Conservation (phyloP, 1,140 invertebrate species). For the Hyposmocoma kahamanoa region DNA sequence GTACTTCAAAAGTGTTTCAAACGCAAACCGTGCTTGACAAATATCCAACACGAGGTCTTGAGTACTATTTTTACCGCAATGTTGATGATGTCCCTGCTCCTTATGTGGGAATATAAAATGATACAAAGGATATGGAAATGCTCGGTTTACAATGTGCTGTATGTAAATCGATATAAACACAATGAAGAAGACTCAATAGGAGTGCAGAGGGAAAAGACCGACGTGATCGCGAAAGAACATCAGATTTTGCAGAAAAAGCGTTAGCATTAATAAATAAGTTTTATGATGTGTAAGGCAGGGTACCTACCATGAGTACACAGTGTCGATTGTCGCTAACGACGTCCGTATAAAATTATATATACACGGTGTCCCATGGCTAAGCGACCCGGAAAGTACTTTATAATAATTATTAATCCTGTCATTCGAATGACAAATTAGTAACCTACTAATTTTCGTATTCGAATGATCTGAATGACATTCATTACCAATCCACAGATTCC, state of each 20-base stretch:
- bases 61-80: slow-evolving; percentile 28
- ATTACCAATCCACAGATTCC: too few relatives aligned
- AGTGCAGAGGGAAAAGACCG: slow-evolving; percentile 22
- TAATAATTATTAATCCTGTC: too few relatives aligned
- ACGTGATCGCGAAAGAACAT: slow-evolving; percentile 30
- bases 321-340: too few relatives aligned
- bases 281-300: too few relatives aligned
- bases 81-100: slow-evolving; percentile 28
- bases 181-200: slow-evolving; percentile 16
- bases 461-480: too few relatives aligned
- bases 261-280: too few relatives aligned
- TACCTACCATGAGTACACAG: too few relatives aligned
- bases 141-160: slow-evolving; percentile 15
- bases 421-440: too few relatives aligned
- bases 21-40: slow-evolving; percentile 28
- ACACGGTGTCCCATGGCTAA: too few relatives aligned
- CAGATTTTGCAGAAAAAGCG: slow-evolving; percentile 22
- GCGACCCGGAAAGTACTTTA: too few relatives aligned
- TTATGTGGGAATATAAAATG: slow-evolving; percentile 45
- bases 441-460: too few relatives aligned
- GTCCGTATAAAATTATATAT: too few relatives aligned
- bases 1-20: slow-evolving; percentile 49
- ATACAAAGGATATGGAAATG: slow-evolving; percentile 25
- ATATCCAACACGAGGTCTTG: slow-evolving; percentile 31
- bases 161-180: slow-evolving; percentile 5